phyloP scores from a whole-genome alignment of 2,797 vertebrate genomes.

The Columba guinea region DNA sequence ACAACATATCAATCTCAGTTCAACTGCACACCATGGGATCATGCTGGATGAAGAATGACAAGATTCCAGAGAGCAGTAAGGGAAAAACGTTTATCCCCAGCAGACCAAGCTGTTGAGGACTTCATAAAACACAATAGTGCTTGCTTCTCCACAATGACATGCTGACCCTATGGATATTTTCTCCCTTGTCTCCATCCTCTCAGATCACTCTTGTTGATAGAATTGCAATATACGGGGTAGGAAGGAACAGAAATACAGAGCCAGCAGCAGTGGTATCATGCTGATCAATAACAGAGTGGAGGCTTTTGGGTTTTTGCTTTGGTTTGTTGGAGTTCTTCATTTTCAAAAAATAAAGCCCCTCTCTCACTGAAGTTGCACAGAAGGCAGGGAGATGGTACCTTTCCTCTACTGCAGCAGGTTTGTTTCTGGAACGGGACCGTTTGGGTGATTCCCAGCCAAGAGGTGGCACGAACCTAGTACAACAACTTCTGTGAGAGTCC shows the following conservation, averaged over 20 bases:
- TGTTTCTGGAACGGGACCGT: background rate
- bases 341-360: background rate
- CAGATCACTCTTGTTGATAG: background rate
- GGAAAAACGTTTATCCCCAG: constrained; percentile 11
- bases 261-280: background rate
- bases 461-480: background rate
- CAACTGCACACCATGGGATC: constrained; percentile 6
- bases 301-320: background rate
- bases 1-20: background rate
- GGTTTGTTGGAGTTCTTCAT: background rate
- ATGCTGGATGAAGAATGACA: constrained; percentile 5
- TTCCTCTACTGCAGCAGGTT: background rate
- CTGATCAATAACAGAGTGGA: background rate
- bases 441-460: background rate
- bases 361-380: background rate
- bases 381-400: background rate
- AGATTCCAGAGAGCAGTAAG: background rate
- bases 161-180: constrained; percentile 10
- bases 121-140: constrained; percentile 12
- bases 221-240: background rate
- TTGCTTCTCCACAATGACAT: background rate
- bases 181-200: background rate
- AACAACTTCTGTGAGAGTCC: background rate
- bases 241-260: constrained; percentile 5
- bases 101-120: constrained; percentile 9